These are phyloP conservation scores for Sepiola atlantica DNA, from an alignment of 2,888 invertebrate genomes.

Conservation along the genomic window DNA sequence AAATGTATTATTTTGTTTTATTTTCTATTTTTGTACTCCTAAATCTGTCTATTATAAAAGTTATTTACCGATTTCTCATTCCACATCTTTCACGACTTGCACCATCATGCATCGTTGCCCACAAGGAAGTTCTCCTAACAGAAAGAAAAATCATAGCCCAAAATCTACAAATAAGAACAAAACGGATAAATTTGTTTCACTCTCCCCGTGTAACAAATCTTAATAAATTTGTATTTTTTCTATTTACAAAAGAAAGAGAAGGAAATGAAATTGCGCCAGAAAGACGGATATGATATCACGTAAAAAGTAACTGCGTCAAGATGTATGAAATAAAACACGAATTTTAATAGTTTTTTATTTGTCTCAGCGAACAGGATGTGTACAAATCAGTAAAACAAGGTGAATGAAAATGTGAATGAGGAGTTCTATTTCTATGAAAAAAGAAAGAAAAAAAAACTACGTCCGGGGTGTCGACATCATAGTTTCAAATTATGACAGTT, in stretches of 20 bases:
- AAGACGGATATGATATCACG: not conserved
- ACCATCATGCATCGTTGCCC: not conserved
- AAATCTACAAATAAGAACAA: not conserved
- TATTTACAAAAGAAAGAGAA: not conserved
- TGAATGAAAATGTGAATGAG: not conserved
- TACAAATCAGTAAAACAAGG: not conserved
- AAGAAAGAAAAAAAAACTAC: not conserved
- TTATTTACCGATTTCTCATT: not conserved
- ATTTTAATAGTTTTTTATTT: not conserved
- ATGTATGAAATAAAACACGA: not conserved
- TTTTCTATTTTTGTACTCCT: no score
- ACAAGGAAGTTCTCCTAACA: no score
- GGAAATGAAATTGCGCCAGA: not conserved
- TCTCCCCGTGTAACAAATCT: not conserved
- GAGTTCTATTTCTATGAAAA: not conserved
- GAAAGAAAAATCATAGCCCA: not conserved
- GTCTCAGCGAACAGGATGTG: not conserved
- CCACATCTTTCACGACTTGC: not conserved
- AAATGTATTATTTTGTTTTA: no score
- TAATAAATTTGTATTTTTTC: not conserved
- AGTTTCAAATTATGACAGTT: not conserved
- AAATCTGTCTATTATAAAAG: no score
- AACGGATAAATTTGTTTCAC: not conserved
- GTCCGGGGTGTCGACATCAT: not conserved
- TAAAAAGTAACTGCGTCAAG: not conserved